Base-by-base conservation (phyloP, 2,888 invertebrate species). In the Chymomyza caudatula region DNA sequence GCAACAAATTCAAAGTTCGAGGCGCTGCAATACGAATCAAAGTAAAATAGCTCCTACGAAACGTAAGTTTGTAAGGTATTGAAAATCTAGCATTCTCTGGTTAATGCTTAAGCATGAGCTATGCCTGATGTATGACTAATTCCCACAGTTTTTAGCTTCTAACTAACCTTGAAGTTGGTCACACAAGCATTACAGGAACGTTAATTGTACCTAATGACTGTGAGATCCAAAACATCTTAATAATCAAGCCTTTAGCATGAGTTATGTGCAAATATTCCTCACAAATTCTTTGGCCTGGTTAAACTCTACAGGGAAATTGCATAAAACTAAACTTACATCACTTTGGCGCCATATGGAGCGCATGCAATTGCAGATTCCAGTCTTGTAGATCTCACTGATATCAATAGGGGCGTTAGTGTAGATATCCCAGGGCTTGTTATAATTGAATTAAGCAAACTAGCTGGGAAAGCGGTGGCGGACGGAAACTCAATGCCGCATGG, bases 91-190 rank as follows among this genome's bases (percentile, higher is more conserved):
- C 11, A 37, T 37, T 37, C 29, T 11, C 17, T 71, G 67, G 57
- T 60, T 62, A 57, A 61, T 68, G 71, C 49, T 53, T 65, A 54
- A 37, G 37, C 37, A 37, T 37, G 8, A 62, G 25, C 62, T 25
- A 25, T 25, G 25, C 25, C 65, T 73, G 62, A 80, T 84, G 84
- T 80, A 82, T 68, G 84, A 80, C 78, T 42, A 65, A 57, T 78
- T 80, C 80, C 59, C 80, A 80, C 64, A 67, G 67, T 66, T 78
- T 66, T 73, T 70, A 56, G 76, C 74, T 47, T 17, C 17, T 47
- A 51, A 51, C 29, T 37, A 51, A 20, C 51, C 51, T 51, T 51
- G 51, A 3, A 19, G 4, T 47, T 47, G 17, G 47, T 47, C 47
- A 15, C 47, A 47, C 29, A 47, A 53, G 53, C 75, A 61, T 71